phyloP scores from a whole-genome alignment of 2,888 invertebrate genomes.

The Seira ritae region DNA sequence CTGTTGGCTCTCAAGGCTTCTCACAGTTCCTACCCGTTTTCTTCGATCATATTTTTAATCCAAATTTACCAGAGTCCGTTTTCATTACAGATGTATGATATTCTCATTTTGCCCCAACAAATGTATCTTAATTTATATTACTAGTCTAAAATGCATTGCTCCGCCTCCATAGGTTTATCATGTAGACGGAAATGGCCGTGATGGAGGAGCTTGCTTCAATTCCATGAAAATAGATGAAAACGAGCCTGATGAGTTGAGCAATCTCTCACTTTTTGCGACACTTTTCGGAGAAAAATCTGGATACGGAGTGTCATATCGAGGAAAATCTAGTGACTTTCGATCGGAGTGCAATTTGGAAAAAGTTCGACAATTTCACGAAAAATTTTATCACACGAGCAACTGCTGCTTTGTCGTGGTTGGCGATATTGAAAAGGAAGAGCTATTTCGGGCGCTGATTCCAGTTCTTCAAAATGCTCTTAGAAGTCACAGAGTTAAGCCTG shows the following conservation, averaged over 20 bases:
- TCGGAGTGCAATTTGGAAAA: conserved; percentile 46
- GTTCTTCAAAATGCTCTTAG: conserved; percentile 29
- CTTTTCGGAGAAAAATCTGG: conserved; percentile 25
- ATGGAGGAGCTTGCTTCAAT: conserved; percentile 50
- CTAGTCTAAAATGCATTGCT: background rate
- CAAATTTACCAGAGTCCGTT: conserved; percentile 39
- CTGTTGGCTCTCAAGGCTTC: conserved; percentile 55
- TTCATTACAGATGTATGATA: conserved; percentile 43
- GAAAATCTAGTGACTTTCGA: conserved; percentile 31
- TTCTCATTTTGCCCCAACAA: background rate
- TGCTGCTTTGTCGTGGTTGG: conserved; percentile 49
- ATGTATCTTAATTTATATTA: no score
- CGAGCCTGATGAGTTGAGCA: conserved; percentile 31
- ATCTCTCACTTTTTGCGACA: background rate
- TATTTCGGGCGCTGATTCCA: conserved; percentile 25
- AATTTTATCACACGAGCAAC: conserved; percentile 55
- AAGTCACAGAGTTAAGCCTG: conserved; percentile 39
- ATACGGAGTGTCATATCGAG: background rate
- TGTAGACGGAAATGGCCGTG: conserved; percentile 39
- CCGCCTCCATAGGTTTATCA: conserved; percentile 48
- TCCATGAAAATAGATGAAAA: conserved; percentile 81
- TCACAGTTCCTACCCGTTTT: conserved; percentile 52
- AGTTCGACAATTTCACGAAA: conserved; percentile 49
- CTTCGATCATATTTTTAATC: conserved; percentile 56
- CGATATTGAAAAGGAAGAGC: conserved; percentile 41